These are phyloP conservation scores for Dugesia japonica DNA, from an alignment of 2,888 invertebrate species.

Conservation along the genomic window DNA sequence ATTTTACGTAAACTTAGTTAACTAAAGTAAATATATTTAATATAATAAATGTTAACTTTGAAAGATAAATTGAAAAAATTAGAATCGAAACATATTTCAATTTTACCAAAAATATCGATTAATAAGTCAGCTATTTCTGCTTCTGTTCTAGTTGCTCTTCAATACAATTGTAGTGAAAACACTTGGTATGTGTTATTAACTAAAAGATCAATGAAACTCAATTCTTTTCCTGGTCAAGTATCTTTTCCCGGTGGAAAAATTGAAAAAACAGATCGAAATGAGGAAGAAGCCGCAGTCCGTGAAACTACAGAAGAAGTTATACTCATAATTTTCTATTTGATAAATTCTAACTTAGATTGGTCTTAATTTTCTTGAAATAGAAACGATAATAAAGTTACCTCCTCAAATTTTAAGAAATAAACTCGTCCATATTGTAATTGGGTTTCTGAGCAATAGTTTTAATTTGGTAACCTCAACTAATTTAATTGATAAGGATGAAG, in stretches of 20 bases:
- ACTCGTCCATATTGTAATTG: neutral
- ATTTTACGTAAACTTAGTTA: too few relatives aligned
- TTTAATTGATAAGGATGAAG: neutral
- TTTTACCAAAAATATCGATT: neutral
- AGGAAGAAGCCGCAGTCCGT: neutral
- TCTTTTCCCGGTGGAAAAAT: constrained; percentile 21
- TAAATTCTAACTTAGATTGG: neutral
- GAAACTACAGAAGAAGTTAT: constrained; percentile 24
- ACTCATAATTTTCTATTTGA: too few relatives aligned
- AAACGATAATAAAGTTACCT: neutral
- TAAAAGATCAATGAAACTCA: neutral
- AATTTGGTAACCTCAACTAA: neutral
- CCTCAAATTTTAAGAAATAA: neutral
- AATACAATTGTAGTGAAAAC: neutral
- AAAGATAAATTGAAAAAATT: neutral
- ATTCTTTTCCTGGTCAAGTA: constrained; percentile 21
- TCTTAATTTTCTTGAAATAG: neutral
- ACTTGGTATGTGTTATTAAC: constrained; percentile 1
- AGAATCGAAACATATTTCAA: neutral
- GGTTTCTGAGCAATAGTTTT: neutral
- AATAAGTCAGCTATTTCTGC: neutral
- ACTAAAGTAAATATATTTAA: too few relatives aligned
- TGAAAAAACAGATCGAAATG: neutral
- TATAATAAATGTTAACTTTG: neutral
- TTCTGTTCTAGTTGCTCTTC: constrained; percentile 20